Percentiles rank a stretch among this genome's conserved stretches.
These are phyloP conservation scores for Malacoctenus gilli DNA, from an alignment of 2,797 vertebrate genomes.

Conservation along the genomic window DNA sequence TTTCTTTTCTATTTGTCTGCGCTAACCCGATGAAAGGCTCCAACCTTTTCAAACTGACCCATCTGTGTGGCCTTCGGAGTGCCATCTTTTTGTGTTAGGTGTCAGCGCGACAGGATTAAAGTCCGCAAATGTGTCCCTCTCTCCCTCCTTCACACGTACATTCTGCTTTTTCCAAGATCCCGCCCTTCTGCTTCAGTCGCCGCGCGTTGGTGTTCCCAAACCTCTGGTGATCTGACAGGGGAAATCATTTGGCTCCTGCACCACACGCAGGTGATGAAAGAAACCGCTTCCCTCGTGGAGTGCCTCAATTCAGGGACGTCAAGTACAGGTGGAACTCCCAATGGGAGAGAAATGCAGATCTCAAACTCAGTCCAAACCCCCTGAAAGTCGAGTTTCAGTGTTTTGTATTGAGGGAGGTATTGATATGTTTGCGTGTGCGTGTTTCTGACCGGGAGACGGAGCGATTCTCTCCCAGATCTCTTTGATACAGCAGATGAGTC, in stretches of 20 bases:
- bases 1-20: not conserved
- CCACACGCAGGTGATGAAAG: conserved; percentile 42
- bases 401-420: conserved; percentile 3
- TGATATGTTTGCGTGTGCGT: not conserved
- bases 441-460: not conserved
- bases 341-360: conserved; percentile 17
- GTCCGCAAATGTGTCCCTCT: not conserved
- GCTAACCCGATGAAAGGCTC: not conserved
- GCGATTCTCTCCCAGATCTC: conserved; percentile 27
- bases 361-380: conserved; percentile 19
- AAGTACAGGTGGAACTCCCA: conserved; percentile 24
- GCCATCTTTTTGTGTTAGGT: not conserved
- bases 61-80: not conserved
- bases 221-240: conserved; percentile 17
- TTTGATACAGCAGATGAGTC: conserved; percentile 39
- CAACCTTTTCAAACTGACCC: not conserved
- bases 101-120: not conserved
- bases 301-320: conserved; percentile 10
- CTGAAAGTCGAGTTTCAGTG: not conserved
- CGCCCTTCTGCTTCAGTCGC: conserved; percentile 6
- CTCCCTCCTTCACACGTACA: not conserved
- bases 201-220: conserved; percentile 27
- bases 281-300: conserved; percentile 41
- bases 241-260: conserved; percentile 17
- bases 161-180: not conserved